phyloP scores from a whole-genome alignment of 2,113 vertebrate species.

The Tragelaphus scriptus region DNA sequence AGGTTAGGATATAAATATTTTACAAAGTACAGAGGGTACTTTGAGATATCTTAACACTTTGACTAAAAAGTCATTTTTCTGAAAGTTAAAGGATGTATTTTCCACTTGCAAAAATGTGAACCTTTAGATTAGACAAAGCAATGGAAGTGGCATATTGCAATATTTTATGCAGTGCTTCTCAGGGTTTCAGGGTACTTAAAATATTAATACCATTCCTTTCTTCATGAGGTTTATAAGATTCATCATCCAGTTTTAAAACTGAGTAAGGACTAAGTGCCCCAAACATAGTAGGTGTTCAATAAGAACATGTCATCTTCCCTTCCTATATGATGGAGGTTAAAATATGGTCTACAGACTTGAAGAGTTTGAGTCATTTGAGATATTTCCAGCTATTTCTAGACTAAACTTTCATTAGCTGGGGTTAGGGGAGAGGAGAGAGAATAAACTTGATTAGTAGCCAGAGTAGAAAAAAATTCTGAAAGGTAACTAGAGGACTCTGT shows the following conservation, averaged over 20 bases:
- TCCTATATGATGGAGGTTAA: neutral
- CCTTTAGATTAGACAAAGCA: slow-evolving; percentile 24
- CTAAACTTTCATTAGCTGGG: neutral
- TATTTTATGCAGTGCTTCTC: neutral
- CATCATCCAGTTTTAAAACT: neutral
- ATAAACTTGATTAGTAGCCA: neutral
- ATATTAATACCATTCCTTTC: neutral
- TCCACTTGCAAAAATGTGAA: slow-evolving; percentile 35
- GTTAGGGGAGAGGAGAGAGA: neutral
- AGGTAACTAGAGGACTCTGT: neutral
- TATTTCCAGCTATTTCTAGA: neutral
- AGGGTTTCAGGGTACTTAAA: slow-evolving; percentile 22
- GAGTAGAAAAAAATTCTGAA: slow-evolving; percentile 1
- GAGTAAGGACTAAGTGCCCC: neutral
- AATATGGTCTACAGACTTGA: neutral
- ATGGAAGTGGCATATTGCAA: neutral
- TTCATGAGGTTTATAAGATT: neutral
- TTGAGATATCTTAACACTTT: slow-evolving; percentile 46
- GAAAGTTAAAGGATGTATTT: slow-evolving; percentile 45
- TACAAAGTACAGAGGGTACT: slow-evolving; percentile 23
- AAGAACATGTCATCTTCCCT: neutral
- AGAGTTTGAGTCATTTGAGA: neutral
- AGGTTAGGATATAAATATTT: slow-evolving; percentile 66
- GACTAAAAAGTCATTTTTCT: slow-evolving; percentile 55
- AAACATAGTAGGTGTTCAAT: neutral